Evolutionary conservation across 2,797 vertebrate genomes (phyloP).

Genomic region (Erethizon dorsatum): DNA sequence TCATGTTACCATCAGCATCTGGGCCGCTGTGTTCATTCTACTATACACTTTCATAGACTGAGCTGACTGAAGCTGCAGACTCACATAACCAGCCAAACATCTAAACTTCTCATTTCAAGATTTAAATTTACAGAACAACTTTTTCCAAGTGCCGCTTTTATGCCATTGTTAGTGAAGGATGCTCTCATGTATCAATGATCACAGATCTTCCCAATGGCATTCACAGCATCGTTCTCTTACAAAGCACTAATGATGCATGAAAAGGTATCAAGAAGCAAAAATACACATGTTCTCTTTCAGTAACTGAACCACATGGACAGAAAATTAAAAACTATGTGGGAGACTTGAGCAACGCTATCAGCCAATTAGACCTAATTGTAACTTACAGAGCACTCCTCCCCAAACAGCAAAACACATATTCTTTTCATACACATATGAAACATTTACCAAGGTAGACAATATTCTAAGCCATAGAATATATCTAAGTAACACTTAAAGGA

Average conservation of each 20-base stretch:
- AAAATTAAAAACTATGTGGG: not conserved
- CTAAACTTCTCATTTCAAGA: slow-evolving; percentile 45
- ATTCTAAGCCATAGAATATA: not conserved
- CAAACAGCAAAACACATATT: not conserved
- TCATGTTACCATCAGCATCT: not conserved
- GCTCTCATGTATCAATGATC: not conserved
- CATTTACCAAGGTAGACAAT: not conserved
- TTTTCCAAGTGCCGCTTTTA: not conserved
- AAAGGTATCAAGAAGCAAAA: not conserved
- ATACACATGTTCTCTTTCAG: not conserved
- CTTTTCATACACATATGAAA: not conserved
- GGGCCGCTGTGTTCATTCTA: not conserved
- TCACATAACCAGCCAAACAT: not conserved
- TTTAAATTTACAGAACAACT: not conserved
- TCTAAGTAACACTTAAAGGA: not conserved
- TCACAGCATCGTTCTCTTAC: not conserved
- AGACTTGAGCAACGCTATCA: not conserved
- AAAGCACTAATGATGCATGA: not conserved
- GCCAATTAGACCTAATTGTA: not conserved
- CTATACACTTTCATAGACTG: not conserved
- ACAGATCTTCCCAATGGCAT: not conserved
- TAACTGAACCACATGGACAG: not conserved
- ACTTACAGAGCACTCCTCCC: not conserved
- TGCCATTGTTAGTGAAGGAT: not conserved
- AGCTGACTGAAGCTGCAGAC: not conserved